Evolutionary conservation across 2,888 invertebrate species (phyloP), one percentile per base, ranked within the genome.

Genomic region (Euzophera pinguis): DNA sequence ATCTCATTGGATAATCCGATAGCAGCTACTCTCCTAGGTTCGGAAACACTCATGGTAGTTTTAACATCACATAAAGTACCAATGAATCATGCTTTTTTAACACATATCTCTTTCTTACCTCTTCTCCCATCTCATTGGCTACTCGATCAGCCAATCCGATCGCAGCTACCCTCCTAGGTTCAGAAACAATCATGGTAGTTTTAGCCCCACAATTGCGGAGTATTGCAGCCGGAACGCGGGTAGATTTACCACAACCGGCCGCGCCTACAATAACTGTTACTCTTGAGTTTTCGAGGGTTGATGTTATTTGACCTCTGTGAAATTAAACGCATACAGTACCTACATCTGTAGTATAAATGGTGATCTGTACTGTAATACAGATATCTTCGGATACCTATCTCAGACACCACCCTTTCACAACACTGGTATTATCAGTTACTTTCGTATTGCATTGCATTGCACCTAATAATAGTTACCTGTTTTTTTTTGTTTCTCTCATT

Each of bases 211-310:
- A 68, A 0, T 72, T 73, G 1, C 73, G 60, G 34, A 88, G 78
- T 73, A 93, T 64, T 63, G 78, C 79, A 39, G 93, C 93, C 0
- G 95, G 95, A 6, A 93, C 92, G 50, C 94, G 91, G 0, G 94
- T 94, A 17, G 94, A 94, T 71, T 95, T 95, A 0, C 95, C 95
- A 71, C 94, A 95, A 0, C 95, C 95, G 0, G 95, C 93, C 54
- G 94, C 93, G 0, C 95, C 95, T 54, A 93, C 92, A 42, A 95
- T 84, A 1, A 95, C 84, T 0, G 92, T 57, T 0, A 93, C 91
- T 29, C 89, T 89, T 57, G 91, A 91, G 0, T 82, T 62, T 9
- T 84, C 65, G 1, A 94, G 60, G 0, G 89, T 72, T 10, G 91
- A 67, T 4, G 92, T 78, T 64, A 95, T 93, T 60, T 76, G 39